Conservation (phyloP, 2,797 vertebrate genomes). For the Coendou prehensilis region DNA sequence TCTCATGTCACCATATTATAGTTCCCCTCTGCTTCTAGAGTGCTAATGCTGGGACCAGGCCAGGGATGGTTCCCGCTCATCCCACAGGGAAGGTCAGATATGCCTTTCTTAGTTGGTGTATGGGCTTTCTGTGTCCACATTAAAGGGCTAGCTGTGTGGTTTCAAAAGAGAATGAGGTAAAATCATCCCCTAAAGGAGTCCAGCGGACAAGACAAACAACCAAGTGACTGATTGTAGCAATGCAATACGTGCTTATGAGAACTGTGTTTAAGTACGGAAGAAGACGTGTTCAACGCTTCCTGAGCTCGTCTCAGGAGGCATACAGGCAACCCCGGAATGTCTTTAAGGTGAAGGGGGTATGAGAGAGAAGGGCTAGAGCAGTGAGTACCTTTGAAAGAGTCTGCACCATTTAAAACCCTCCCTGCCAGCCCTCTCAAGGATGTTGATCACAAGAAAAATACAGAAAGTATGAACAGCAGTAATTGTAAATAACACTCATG, state of each 20-base stretch:
- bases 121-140: not conserved
- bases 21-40: constrained; percentile 6
- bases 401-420: not conserved
- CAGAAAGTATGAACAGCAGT: not conserved
- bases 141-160: constrained; percentile 32
- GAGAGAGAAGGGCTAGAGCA: constrained; percentile 39
- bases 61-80: not conserved
- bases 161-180: constrained; percentile 42
- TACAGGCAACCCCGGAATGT: constrained; percentile 6
- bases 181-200: not conserved
- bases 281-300: not conserved
- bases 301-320: constrained; percentile 5
- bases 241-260: not conserved
- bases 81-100: not conserved
- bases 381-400: not conserved
- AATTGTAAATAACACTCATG: not conserved
- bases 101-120: not conserved
- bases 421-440: not conserved
- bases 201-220: not conserved
- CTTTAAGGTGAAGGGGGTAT: constrained; percentile 17
- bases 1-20: constrained; percentile 81
- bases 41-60: not conserved
- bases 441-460: constrained; percentile 12
- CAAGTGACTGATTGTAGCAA: not conserved
- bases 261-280: not conserved